Evolutionary conservation across 2,113 vertebrate genomes (phyloP), one percentile per base, ranked within the genome.

Genomic region (Erpornis zantholeuca): DNA sequence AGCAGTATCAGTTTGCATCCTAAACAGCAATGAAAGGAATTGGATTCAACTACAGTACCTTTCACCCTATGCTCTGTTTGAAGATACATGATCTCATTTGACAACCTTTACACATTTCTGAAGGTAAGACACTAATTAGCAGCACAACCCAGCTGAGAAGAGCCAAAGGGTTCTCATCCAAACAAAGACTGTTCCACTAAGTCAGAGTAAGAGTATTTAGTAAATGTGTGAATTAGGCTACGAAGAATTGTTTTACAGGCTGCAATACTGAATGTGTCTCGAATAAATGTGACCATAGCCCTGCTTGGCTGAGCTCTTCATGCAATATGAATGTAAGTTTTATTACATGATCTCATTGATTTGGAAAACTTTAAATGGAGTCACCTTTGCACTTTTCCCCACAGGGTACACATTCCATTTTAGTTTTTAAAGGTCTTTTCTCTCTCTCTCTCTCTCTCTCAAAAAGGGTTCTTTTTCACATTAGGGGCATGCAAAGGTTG

Each of bases 301-400:
- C 75, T 86, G 66, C n/a, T 69, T 70, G 63, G 21, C 35, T 52
- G 71, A 88, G 35, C 22, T 66, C 35, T 77, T 82, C 35, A 38
- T 38, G 35, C 11, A 57, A 50, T 31, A 83, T 63, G 50, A 93
- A 94, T 47, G 27, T 44, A 35, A 82, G 33, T 79, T 91, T 93
- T 61, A 36, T 82, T 94, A 69, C 61, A 79, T 76, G 38, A 89
- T 82, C 38, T 79, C 57, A 60, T 45, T 82, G 24, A 56, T 93
- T 85, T 85, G 40, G 57, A 88, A 88, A 93, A 73, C 45, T 80
- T 86, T 73, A 88, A 93, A 92, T 69, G 75, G 38, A 91, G 77
- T 92, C 90, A 94, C 54, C 79, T 80, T 93, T 88, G 75, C 45
- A 77, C 63, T 82, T 56, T 90, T 82, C n/a, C 44, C 83, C 61